Conservation (phyloP, 2,888 invertebrate species). For the Neoitamus cyanurus region DNA sequence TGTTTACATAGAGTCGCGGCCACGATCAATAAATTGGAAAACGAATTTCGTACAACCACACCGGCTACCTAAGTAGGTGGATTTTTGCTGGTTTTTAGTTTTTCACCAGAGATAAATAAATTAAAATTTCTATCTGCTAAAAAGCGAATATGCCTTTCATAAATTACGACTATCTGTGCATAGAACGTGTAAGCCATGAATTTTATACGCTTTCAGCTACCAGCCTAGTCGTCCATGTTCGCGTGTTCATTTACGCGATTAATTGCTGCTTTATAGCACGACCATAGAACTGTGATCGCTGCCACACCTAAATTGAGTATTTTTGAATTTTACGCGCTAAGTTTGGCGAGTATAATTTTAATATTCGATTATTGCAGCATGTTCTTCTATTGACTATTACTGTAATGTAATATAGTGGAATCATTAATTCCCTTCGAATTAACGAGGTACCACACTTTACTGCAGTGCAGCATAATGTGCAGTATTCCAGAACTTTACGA, state of each 20-base stretch:
- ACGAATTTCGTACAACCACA: neutral
- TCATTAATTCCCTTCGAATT: too few species aligned
- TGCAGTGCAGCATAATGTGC: too few species aligned
- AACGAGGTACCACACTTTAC: too few species aligned
- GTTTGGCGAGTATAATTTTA: neutral
- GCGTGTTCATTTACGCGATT: neutral
- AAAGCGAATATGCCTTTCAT: neutral
- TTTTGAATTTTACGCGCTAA: neutral
- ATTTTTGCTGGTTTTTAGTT: slow-evolving; percentile 17
- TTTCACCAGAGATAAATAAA: neutral
- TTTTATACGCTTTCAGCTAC: neutral
- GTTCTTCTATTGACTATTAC: neutral
- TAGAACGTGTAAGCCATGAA: neutral
- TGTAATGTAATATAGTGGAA: too few species aligned
- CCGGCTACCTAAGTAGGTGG: neutral
- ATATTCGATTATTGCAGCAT: neutral
- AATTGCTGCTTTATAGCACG: neutral
- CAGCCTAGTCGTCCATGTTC: neutral
- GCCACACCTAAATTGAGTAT: neutral
- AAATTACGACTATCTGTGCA: neutral
- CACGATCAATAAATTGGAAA: neutral
- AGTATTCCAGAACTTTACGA: too few species aligned
- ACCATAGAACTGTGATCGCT: neutral
- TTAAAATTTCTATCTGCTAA: neutral
- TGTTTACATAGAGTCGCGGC: neutral